These are phyloP conservation scores for Xenopus petersii DNA, from an alignment of 2,797 vertebrate genomes.

Conservation along the genomic window DNA sequence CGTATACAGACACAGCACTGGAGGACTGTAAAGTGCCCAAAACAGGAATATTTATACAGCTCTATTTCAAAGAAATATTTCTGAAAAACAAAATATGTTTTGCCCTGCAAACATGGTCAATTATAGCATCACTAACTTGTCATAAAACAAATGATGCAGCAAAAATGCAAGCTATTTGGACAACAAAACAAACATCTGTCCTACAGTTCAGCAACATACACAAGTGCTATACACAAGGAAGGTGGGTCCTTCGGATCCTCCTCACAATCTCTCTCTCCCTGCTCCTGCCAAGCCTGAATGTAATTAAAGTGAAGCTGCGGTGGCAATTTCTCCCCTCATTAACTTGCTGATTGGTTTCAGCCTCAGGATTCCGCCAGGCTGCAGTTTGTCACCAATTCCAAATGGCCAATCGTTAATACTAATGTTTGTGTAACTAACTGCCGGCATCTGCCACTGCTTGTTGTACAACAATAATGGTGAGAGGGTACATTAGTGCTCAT, in stretches of 20 bases:
- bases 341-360: slow-evolving; percentile 99
- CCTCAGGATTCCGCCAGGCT: slow-evolving; percentile 79
- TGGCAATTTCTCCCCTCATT: slow-evolving; percentile 98
- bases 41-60: too few species aligned
- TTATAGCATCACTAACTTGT: too few species aligned
- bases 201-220: background rate
- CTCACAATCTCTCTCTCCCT: slow-evolving; percentile 70
- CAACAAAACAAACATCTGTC: too few species aligned
- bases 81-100: too few species aligned
- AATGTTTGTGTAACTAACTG: slow-evolving; percentile 99
- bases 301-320: slow-evolving; percentile 80
- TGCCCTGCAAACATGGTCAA: too few species aligned
- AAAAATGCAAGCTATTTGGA: too few species aligned
- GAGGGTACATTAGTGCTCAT: slow-evolving; percentile 80
- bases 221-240: slow-evolving; percentile 51
- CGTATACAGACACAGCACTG: too few species aligned
- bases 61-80: too few species aligned
- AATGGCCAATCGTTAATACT: slow-evolving; percentile 95
- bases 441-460: slow-evolving; percentile 74
- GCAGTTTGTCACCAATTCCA: slow-evolving; percentile 97
- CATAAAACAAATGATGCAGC: too few species aligned
- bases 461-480: slow-evolving; percentile 82
- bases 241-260: slow-evolving; percentile 67
- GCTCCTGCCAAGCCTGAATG: slow-evolving; percentile 69
- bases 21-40: too few species aligned